Base-by-base conservation (phyloP, 2,888 invertebrate species). In the Agrochola circellaris region DNA sequence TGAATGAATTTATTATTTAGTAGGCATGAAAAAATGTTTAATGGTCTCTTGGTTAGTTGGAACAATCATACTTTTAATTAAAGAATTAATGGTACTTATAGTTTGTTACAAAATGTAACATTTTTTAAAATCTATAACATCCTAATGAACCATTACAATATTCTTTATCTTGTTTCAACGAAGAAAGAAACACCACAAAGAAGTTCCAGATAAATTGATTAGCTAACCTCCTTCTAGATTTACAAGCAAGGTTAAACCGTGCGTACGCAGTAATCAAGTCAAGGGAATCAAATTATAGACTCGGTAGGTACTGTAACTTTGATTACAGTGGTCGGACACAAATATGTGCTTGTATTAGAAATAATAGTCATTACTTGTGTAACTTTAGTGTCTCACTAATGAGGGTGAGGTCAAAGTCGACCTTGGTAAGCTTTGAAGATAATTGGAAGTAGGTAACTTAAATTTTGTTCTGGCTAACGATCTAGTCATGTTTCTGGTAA, bases 271-370 rank as follows among this genome's bases (percentile, higher is more conserved):
- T 84, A 80, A 83, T 80, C 62, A 76, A 72, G 68, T 58, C 30
- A 45, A 70, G 45, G n/a, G 56, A 61, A 84, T 76, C 66, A 73
- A 76, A 76, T 83, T 84, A 83, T 62, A 56, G 81, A 70, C 48
- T 17, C 60, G 8, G 20, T 70, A 38, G 45, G 61, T 71, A 61
- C 34, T 78, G 73, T 64, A 75, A 73, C 58, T 70, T 80, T 67
- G 72, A 84, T 83, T 70, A 81, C 45, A 69, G 69, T 45, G 51
- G 71, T 48, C 56, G 38, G 34, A 54, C 48, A 38, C 45, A 56
- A 83, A 62, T 71, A 62, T 72, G 64, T 81, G 82, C 26, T 62
- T 73, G 61, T 56, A 15, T 26, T 62, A 83, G 56, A 62, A 73
- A 78, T 62, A 58, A 81, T 62, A 61, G n/a, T 45, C 9, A 20